These are phyloP conservation scores for Podiceps cristatus DNA, from an alignment of 2,113 vertebrate species.

Conservation along the genomic window DNA sequence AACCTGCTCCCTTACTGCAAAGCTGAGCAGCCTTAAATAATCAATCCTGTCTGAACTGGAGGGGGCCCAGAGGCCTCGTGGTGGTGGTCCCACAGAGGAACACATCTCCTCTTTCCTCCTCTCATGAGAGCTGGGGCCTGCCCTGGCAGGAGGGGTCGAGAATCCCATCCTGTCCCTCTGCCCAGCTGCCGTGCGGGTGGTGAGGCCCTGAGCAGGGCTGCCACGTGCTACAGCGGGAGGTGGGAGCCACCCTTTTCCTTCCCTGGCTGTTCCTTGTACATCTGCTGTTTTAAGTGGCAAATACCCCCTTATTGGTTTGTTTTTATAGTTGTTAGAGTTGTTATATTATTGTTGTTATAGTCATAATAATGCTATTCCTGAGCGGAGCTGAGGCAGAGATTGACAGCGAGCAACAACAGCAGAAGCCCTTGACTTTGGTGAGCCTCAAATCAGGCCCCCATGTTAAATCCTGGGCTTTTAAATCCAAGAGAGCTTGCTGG, in stretches of 20 bases:
- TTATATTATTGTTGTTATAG: not conserved
- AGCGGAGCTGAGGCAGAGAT: not conserved
- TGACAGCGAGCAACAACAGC: not conserved
- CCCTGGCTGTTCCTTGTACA: not conserved
- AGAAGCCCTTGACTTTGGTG: not conserved
- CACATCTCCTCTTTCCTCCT: not conserved
- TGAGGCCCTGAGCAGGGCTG: not conserved
- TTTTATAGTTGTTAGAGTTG: not conserved
- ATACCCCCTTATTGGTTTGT: not conserved
- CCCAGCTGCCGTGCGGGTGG: not conserved
- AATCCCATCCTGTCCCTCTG: not conserved
- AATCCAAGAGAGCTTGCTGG: not conserved
- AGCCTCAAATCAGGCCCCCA: not conserved
- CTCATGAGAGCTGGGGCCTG: not conserved
- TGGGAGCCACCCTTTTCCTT: not conserved
- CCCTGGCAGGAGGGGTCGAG: not conserved
- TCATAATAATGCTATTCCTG: not conserved
- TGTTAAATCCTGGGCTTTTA: not conserved
- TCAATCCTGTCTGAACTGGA: not conserved
- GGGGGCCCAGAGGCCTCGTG: accelerated
- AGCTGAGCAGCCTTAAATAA: not conserved
- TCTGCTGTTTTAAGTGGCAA: not conserved
- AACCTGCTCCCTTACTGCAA: not conserved
- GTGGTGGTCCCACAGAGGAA: not conserved
- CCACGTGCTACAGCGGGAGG: accelerated